A percentile compares a stretch with the other conserved stretches of the same genome.
Evolutionary conservation across 1,140 invertebrate genomes (phyloP).

Genomic region (Tetraneura akinire): DNA sequence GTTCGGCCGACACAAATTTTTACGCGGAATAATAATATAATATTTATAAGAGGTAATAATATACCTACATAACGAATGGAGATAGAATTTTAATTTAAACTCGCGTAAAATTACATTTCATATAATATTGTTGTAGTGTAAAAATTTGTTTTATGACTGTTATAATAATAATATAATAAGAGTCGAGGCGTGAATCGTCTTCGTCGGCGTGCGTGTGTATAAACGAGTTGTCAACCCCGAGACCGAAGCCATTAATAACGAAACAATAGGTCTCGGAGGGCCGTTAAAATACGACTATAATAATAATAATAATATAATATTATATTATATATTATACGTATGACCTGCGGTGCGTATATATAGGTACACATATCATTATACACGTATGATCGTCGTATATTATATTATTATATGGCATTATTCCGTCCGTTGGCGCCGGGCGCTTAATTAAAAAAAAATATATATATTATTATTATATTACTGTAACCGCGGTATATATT

Average conservation of each 20-base stretch:
- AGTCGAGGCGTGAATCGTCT: not conserved
- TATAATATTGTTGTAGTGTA: too few relatives aligned
- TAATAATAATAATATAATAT: conserved; percentile 11
- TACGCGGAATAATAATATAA: too few relatives aligned
- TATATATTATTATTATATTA: too few relatives aligned
- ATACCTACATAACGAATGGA: too few relatives aligned
- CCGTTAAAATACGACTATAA: conserved; percentile 24
- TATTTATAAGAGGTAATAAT: too few relatives aligned
- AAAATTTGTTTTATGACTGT: too few relatives aligned
- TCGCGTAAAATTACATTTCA: not conserved
- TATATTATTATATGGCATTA: not conserved
- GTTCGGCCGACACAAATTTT: not conserved
- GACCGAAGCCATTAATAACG: conserved; percentile 30
- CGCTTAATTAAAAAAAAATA: conserved; percentile 50
- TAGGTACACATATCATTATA: too few relatives aligned
- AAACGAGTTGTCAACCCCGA: conserved; percentile 45
- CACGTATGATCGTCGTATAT: not conserved
- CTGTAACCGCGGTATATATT: not conserved
- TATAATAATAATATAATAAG: too few relatives aligned
- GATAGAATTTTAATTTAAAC: not conserved
- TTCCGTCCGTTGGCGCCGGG: conserved; percentile 46
- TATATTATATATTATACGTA: not conserved
- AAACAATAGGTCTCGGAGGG: conserved; percentile 43
- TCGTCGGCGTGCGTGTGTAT: not conserved
- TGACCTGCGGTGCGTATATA: conserved; percentile 14